These are phyloP conservation scores for Psilanteris sp. DNA, from an alignment of 1,140 invertebrate genomes.

Conservation along the genomic window DNA sequence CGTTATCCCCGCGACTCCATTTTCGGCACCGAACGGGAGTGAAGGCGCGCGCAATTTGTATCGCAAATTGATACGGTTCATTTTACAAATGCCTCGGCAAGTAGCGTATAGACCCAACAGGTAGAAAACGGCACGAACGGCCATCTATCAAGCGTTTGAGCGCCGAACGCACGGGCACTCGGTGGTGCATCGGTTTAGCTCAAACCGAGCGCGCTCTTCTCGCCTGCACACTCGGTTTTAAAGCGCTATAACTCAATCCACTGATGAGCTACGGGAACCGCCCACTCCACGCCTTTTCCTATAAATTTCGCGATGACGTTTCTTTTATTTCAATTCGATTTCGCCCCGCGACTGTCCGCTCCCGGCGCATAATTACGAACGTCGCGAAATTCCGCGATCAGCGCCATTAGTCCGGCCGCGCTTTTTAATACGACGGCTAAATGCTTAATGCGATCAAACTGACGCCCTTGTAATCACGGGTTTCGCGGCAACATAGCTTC, in stretches of 20 bases:
- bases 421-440: too few species aligned
- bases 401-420: too few species aligned
- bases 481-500: slow-evolving; percentile 40
- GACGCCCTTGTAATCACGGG: slow-evolving; percentile 60
- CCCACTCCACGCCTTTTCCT: slow-evolving; percentile 66
- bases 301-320: slow-evolving; percentile 55
- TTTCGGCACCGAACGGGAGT: too few species aligned
- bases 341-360: background rate
- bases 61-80: slow-evolving; percentile 51
- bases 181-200: slow-evolving; percentile 23
- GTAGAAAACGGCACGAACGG: slow-evolving; percentile 38
- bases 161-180: slow-evolving; percentile 24
- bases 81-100: slow-evolving; percentile 46
- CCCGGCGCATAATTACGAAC: slow-evolving; percentile 37
- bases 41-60: slow-evolving; percentile 43
- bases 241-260: slow-evolving; percentile 68
- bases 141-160: slow-evolving; percentile 55
- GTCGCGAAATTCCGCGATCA: too few species aligned
- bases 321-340: slow-evolving; percentile 39
- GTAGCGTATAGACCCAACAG: slow-evolving; percentile 53
- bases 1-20: too few species aligned
- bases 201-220: slow-evolving; percentile 13
- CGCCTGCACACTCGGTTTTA: slow-evolving; percentile 59
- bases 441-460: slow-evolving; percentile 53
- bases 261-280: slow-evolving; percentile 67